Percentiles rank a stretch among this genome's conserved stretches.
These are phyloP conservation scores for Lineus longissimus DNA, from an alignment of 1,140 invertebrate species.

Conservation along the genomic window DNA sequence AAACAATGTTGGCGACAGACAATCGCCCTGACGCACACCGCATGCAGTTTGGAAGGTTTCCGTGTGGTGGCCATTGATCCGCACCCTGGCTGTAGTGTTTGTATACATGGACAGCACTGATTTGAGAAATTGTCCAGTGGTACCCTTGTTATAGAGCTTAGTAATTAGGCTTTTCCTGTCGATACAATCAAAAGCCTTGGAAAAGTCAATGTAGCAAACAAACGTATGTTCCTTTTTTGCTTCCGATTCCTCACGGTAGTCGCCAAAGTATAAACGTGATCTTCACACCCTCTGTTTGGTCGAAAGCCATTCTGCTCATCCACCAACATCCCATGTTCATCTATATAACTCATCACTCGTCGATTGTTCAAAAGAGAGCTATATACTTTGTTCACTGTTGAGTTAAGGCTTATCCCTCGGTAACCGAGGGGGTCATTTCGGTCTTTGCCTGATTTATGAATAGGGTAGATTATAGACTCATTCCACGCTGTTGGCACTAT, in stretches of 20 bases:
- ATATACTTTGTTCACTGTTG: slow-evolving; percentile 16
- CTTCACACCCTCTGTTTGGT: slow-evolving; percentile 15
- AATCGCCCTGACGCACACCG: background rate
- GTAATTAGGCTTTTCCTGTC: background rate
- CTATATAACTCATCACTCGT: slow-evolving; percentile 6
- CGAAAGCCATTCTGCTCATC: slow-evolving; percentile 23
- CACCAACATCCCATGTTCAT: slow-evolving; percentile 10
- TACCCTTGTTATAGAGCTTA: background rate
- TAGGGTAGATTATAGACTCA: slow-evolving; percentile 21
- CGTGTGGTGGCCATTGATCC: background rate
- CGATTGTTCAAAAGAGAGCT: slow-evolving; percentile 16
- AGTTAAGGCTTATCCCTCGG: slow-evolving; percentile 19
- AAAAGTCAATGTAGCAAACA: background rate
- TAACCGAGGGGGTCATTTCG: slow-evolving; percentile 19
- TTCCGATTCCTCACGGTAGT: slow-evolving; percentile 7
- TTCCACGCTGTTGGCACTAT: slow-evolving; percentile 20
- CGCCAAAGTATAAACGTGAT: slow-evolving; percentile 17
- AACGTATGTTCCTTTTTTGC: background rate
- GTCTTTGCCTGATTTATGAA: slow-evolving; percentile 16
- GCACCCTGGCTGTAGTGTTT: background rate
- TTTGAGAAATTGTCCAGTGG: background rate
- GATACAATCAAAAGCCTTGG: background rate
- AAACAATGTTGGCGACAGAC: background rate
- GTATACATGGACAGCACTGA: background rate
- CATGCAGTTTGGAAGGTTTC: background rate